Evolutionary conservation across 92 coral and sea anemone genomes (phyloP).

Genomic region (Bergia sp.): DNA sequence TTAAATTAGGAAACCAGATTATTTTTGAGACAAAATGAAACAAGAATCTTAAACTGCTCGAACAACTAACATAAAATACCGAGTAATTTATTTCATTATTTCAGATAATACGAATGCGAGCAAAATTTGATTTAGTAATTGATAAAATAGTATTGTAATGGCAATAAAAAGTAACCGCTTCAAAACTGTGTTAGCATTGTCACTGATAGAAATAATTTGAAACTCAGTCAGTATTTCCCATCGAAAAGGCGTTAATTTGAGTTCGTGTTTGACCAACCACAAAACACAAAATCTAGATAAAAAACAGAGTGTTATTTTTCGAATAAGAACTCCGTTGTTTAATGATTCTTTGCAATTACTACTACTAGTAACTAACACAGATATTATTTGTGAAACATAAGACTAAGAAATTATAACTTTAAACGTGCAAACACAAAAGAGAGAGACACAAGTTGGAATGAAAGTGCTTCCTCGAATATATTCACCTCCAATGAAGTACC

Average conservation of each 20-base stretch:
- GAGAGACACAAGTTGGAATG: background rate
- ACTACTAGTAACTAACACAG: background rate
- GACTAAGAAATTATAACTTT: too few species aligned
- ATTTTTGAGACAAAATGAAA: background rate
- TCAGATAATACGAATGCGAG: background rate
- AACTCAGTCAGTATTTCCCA: too few species aligned
- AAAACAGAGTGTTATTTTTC: background rate
- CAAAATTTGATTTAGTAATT: conserved; percentile 1
- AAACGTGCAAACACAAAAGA: background rate
- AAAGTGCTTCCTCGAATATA: background rate
- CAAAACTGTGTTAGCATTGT: background rate
- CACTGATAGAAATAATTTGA: background rate
- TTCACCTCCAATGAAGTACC: background rate
- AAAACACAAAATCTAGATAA: background rate
- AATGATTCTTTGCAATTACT: background rate
- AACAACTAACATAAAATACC: background rate
- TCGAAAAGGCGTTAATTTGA: background rate
- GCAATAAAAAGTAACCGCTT: background rate
- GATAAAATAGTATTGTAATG: background rate
- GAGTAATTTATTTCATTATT: too few species aligned
- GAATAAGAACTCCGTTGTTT: conserved; percentile 7
- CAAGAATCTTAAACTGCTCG: background rate
- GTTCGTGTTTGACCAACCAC: background rate
- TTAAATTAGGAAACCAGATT: background rate
- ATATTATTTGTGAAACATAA: too few species aligned